Base-by-base conservation (phyloP, 37 sponge, comb jelly and placozoan genomes). In the Amphimedon queenslandica region DNA sequence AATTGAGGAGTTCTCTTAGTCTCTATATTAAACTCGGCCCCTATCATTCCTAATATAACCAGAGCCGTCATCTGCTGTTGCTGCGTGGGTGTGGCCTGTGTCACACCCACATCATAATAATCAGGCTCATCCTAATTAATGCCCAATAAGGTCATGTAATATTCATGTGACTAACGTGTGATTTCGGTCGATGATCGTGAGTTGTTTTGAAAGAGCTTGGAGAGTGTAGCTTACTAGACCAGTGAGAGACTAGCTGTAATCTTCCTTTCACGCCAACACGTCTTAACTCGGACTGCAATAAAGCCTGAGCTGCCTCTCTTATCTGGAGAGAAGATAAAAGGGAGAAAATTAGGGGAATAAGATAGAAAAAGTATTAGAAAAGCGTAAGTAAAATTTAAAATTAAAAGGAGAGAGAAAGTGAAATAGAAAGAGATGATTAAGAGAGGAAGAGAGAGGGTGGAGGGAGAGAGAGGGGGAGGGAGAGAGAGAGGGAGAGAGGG, bases 301-400 rank as follows among this genome's bases (percentile, higher is more conserved):
- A 63, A 20, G 96, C 93, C 38, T 95, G 96, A 24, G 92, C 86
- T 18, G 96, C 96, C 42, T 95, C 96, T 27, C 96, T 67, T 23
- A 95, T 85, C 93, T 95, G 67, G 0, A 71, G 43, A 27, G 18
- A 34, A 13, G 43, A 18, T 55, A 24, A 30, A 30, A 34, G 8
- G 24, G 64, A 47, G 27, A 16, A 4, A 42, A 4, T 24, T 36
- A 16, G 37, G n/a, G n/a, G n/a, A n/a, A n/a, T n/a, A n/a, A n/a
- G n/a, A n/a, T n/a, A n/a, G n/a, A n/a, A n/a, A 6, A n/a, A n/a
- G n/a, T n/a, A n/a, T n/a, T n/a, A n/a, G n/a, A n/a, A n/a, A n/a
- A n/a, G n/a, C n/a, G n/a, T n/a, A n/a, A n/a, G n/a, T n/a, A n/a
- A n/a, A n/a, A n/a, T n/a, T n/a, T n/a, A n/a, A n/a, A 69, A 21